phyloP scores from a whole-genome alignment of 2,888 invertebrate genomes.

The Oscheius sp. region DNA sequence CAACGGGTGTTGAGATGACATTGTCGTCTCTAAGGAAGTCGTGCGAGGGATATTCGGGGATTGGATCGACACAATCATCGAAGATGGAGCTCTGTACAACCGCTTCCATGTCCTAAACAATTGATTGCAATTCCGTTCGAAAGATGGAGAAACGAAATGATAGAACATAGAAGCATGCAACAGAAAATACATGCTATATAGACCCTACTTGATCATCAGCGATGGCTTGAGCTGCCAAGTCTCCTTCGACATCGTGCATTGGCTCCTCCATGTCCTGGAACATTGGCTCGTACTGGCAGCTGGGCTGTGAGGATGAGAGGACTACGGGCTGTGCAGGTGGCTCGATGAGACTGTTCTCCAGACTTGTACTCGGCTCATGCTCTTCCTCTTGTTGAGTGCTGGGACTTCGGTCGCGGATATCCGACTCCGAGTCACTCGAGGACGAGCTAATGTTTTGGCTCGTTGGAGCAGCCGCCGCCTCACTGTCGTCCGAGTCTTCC shows the following conservation, averaged over 20 bases:
- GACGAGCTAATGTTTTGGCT: background rate
- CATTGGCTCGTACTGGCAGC: background rate
- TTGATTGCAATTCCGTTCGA: background rate
- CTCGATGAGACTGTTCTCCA: background rate
- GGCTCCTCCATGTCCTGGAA: conserved; percentile 10
- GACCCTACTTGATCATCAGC: conserved; percentile 25
- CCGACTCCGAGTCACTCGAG: background rate
- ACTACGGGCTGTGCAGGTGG: background rate
- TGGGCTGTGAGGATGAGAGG: background rate
- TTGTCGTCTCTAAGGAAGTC: conserved; percentile 14
- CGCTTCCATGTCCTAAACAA: background rate
- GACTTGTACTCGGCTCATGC: background rate
- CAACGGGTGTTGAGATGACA: background rate
- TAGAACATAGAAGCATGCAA: conserved; percentile 26
- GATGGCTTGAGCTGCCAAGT: conserved; percentile 17
- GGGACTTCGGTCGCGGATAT: background rate
- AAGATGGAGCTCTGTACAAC: conserved; percentile 14
- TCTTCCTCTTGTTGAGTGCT: background rate
- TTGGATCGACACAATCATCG: conserved; percentile 26
- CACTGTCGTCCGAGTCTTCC: conserved; percentile 23
- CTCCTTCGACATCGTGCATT: conserved; percentile 11
- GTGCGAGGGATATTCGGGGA: conserved; percentile 27
- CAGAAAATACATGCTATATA: conserved; percentile 1
- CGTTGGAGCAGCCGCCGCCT: background rate
- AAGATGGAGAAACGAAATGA: background rate